These are phyloP conservation scores for Andrena bicolor DNA, from an alignment of 2,888 invertebrate genomes.

Conservation along the genomic window DNA sequence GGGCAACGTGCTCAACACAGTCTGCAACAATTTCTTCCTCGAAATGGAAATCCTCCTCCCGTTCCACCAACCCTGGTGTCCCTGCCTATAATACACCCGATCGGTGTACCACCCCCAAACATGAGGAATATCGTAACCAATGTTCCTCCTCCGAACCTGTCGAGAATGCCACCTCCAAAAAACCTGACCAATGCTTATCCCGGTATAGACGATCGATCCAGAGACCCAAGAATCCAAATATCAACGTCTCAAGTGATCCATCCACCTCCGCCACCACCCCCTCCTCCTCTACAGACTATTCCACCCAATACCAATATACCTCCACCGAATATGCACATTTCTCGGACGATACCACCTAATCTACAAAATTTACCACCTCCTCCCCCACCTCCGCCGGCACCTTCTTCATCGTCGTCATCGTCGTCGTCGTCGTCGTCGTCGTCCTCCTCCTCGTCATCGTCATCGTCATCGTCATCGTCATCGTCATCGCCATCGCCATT, in stretches of 20 bases:
- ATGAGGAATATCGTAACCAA: constrained; percentile 74
- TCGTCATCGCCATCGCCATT: background rate
- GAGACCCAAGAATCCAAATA: constrained; percentile 75
- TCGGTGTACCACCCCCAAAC: constrained; percentile 79
- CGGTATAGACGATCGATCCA: constrained; percentile 72
- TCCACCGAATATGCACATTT: constrained; percentile 79
- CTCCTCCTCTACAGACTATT: constrained; percentile 72
- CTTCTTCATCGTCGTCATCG: background rate
- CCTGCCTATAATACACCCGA: constrained; percentile 78
- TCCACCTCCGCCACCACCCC: constrained; percentile 46
- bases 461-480: background rate
- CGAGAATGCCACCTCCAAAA: constrained; percentile 71
- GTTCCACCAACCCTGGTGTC: constrained; percentile 78
- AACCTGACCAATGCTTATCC: constrained; percentile 69
- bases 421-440: background rate
- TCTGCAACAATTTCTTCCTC: constrained; percentile 71
- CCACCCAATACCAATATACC: constrained; percentile 82
- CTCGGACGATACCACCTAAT: constrained; percentile 82
- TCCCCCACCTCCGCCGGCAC: constrained; percentile 24
- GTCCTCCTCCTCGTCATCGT: background rate
- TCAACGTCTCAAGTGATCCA: constrained; percentile 72
- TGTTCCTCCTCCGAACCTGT: constrained; percentile 74
- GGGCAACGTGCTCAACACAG: constrained; percentile 74
- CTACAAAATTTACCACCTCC: constrained; percentile 85
- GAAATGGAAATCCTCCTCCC: constrained; percentile 67